Conservation (phyloP, 2,888 invertebrate species). For the Pasiphila rectangulata region DNA sequence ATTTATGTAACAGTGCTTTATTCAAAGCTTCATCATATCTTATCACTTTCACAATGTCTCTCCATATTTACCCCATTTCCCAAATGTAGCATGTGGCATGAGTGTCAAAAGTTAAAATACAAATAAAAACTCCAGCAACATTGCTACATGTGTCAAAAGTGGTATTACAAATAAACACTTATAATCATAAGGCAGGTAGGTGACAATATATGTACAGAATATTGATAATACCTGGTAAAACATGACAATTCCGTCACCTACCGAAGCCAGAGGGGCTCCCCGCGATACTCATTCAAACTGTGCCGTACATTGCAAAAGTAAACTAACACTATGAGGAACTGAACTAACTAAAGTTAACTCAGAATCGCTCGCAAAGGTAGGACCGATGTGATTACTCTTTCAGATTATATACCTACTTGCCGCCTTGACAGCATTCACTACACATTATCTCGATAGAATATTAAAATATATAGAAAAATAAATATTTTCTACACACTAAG, state of each 20-base stretch:
- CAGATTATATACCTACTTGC: constrained; percentile 60
- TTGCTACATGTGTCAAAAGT: constrained; percentile 82
- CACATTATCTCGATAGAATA: constrained; percentile 81
- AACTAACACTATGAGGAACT: constrained; percentile 22
- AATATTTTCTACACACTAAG: constrained; percentile 81
- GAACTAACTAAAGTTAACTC: constrained; percentile 12
- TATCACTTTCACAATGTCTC: constrained; percentile 84
- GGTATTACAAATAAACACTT: constrained; percentile 82
- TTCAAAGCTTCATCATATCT: constrained; percentile 82
- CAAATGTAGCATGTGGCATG: constrained; percentile 80
- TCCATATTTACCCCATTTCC: constrained; percentile 86
- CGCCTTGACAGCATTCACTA: constrained; percentile 78
- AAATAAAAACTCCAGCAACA: constrained; percentile 72
- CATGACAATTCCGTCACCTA: constrained; percentile 60
- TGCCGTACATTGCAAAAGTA: constrained; percentile 23
- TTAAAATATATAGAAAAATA: constrained; percentile 73
- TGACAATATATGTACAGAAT: constrained; percentile 78
- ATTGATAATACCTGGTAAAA: constrained; percentile 71
- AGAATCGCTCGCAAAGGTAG: constrained; percentile 40
- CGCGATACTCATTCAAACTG: constrained; percentile 22
- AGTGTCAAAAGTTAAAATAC: constrained; percentile 70
- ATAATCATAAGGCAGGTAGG: constrained; percentile 73
- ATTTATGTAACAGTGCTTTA: constrained; percentile 85
- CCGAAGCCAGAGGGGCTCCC: constrained; percentile 21
- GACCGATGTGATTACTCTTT: constrained; percentile 44